Evolutionary conservation across 2,888 invertebrate species (phyloP).

Genomic region (Metacarcinus magister): DNA sequence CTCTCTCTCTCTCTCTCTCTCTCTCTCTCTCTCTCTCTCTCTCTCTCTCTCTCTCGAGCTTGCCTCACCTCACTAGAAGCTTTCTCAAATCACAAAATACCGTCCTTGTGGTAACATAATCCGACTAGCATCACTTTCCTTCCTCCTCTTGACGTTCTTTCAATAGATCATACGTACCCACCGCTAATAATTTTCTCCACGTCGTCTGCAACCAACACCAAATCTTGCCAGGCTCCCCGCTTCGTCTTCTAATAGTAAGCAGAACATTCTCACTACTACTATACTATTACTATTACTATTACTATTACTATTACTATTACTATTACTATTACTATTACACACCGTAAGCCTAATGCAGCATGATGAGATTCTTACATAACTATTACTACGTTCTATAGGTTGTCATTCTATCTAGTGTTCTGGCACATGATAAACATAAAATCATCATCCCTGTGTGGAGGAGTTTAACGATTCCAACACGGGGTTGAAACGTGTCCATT

Average conservation of each 20-base stretch:
- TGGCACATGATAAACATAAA: too few species aligned
- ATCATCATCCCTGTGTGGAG: too few species aligned
- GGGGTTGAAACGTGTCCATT: too few species aligned
- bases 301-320: too few species aligned
- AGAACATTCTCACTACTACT: too few species aligned
- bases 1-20: constrained; percentile 48
- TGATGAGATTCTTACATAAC: neutral
- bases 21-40: constrained; percentile 29
- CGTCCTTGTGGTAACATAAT: neutral
- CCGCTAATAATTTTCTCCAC: neutral
- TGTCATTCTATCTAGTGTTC: too few species aligned
- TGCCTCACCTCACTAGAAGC: neutral
- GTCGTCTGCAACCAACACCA: neutral
- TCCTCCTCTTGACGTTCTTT: neutral
- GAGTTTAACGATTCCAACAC: too few species aligned
- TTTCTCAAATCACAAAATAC: neutral
- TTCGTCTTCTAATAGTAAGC: too few species aligned
- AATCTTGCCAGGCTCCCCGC: neutral
- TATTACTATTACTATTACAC: too few species aligned
- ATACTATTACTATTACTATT: neutral
- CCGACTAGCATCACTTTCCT: neutral
- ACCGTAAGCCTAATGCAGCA: neutral
- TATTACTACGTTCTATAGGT: neutral
- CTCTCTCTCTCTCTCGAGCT: too few species aligned
- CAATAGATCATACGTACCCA: neutral